Evolutionary conservation across 1,140 invertebrate species (phyloP).

Genomic region (Drosophila yakuba): DNA sequence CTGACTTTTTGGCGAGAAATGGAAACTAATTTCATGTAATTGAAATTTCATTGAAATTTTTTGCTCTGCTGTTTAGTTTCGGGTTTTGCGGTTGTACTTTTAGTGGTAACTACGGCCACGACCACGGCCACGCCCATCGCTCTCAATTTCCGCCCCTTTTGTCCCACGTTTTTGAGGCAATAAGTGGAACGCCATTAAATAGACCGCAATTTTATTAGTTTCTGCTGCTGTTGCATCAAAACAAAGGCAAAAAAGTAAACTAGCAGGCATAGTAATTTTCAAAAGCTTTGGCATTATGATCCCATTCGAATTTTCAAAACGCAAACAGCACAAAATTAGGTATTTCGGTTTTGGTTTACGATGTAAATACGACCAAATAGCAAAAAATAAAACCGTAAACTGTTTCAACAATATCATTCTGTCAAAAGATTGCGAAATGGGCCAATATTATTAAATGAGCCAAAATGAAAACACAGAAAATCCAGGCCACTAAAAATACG

Average conservation of each 20-base stretch:
- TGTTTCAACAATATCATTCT: conserved; percentile 8
- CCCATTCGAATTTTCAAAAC: neutral
- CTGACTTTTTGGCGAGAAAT: conserved; percentile 19
- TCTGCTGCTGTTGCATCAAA: conserved; percentile 31
- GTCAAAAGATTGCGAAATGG: conserved; percentile 6
- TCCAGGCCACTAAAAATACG: neutral
- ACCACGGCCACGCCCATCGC: conserved; percentile 8
- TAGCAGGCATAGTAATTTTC: conserved; percentile 16
- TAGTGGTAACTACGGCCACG: conserved; percentile 19
- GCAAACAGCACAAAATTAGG: neutral
- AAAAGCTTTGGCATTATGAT: neutral
- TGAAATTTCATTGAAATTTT: conserved; percentile 14
- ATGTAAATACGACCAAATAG: neutral
- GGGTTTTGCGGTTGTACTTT: conserved; percentile 46
- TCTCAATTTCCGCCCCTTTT: neutral
- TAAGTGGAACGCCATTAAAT: conserved; percentile 68
- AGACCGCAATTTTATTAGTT: conserved; percentile 66
- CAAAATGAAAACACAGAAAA: neutral
- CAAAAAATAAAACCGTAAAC: neutral
- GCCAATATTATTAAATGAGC: neutral
- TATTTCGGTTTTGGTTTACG: neutral
- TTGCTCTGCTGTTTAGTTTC: conserved; percentile 43
- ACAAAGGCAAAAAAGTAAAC: conserved; percentile 13
- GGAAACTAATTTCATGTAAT: conserved; percentile 48
- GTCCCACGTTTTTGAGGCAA: conserved; percentile 42